These are phyloP conservation scores for Cantharis rufa DNA, from an alignment of 2,888 invertebrate species.

Conservation along the genomic window DNA sequence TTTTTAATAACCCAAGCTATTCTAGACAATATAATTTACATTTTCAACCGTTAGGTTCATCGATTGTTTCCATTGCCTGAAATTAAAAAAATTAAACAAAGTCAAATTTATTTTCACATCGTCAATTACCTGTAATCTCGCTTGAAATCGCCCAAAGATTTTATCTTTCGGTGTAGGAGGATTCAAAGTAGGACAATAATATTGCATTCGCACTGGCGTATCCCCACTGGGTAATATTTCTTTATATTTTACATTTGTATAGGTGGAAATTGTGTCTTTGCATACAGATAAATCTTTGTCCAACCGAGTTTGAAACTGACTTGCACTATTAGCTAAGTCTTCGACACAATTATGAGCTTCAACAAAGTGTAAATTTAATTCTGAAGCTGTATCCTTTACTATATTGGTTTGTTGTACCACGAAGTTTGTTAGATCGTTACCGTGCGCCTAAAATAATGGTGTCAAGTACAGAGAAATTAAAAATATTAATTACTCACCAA, in stretches of 20 bases:
- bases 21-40: background rate
- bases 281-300: background rate
- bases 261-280: background rate
- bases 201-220: background rate
- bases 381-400: background rate
- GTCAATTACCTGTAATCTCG: background rate
- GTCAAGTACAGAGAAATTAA: background rate
- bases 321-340: background rate
- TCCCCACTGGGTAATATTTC: background rate
- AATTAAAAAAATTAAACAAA: background rate
- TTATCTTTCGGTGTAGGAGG: background rate
- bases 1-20: background rate
- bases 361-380: background rate
- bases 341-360: background rate
- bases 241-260: background rate
- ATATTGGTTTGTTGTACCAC: background rate
- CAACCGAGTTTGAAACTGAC: background rate
- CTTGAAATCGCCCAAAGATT: conserved; percentile 1
- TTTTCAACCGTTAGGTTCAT: background rate
- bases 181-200: background rate
- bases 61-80: background rate
- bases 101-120: background rate
- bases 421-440: background rate
- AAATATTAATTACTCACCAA: background rate
- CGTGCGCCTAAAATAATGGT: background rate